Evolutionary conservation across 23 tunicate species (phyloP), one percentile per base, ranked within the genome.

Genomic region (Phallusia fumigata): DNA sequence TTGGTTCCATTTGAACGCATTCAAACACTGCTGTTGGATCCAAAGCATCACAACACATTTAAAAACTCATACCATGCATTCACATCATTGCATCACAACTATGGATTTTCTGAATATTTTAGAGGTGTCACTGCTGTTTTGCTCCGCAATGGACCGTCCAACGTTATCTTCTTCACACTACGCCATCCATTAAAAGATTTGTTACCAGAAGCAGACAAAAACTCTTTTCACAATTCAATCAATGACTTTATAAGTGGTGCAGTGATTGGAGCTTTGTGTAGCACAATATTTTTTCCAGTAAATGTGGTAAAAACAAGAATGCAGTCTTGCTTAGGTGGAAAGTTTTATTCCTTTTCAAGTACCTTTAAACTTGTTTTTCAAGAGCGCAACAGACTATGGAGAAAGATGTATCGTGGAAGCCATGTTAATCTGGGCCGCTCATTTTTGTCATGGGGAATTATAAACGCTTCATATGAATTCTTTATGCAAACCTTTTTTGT

Each of bases 191-290:
- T 91, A 45, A 91, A 91, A 65, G 5, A 83, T 0, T 33, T 21
- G 16, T 34, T 91, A 53, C 97, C 97, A 5, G 79, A 73, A 31
- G 90, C 91, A 26, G 85, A 94, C 13, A 80, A 85, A 65, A 86
- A 85, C 40, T 75, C 91, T 3, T 15, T 94, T 31, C 85, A 82
- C 72, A 88, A 86, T 44, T 58, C 88, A 0, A 28, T 83, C 0
- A 86, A 86, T 76, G 93, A 94, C 64, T 94, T 94, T 76, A 85
- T 89, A 24, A 94, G 98, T 80, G 98, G 98, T 31, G 94, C 98
- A 18, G 19, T 87, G 83, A 94, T 94, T 73, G 98, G 98, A 32
- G 98, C 88, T 6, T 21, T 89, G 64, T 89, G 94, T 75, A 94
- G 98, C 74, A 85, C 98, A 2, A 34, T 94, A 33, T 94, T 94